These are phyloP conservation scores for Selene dorsalis DNA, from an alignment of 2,797 vertebrate species.

Conservation along the genomic window DNA sequence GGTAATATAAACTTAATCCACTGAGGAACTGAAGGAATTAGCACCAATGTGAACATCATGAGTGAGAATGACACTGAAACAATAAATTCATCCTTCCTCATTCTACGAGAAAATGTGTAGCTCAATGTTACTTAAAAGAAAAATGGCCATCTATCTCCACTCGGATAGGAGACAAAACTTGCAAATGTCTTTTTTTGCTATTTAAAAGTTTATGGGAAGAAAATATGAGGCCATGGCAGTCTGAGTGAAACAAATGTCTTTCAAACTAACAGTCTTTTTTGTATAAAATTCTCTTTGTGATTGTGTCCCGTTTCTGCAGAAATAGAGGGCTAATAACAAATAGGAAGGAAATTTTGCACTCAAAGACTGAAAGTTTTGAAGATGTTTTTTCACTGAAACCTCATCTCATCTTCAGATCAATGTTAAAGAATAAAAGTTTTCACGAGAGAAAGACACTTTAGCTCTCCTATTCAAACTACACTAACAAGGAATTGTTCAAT, in stretches of 20 bases:
- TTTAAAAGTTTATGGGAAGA: neutral
- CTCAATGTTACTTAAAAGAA: neutral
- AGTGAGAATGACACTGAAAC: neutral
- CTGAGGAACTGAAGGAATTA: neutral
- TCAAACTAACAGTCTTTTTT: neutral
- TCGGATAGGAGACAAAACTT: neutral
- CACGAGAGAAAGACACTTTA: neutral
- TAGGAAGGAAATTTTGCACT: neutral
- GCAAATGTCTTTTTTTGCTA: neutral
- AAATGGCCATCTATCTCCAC: neutral
- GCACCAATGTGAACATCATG: no score
- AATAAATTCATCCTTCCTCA: neutral
- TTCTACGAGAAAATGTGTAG: neutral
- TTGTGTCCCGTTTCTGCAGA: neutral
- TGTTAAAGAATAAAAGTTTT: no score
- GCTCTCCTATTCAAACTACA: neutral
- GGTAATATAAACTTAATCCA: neutral
- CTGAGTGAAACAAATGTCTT: neutral
- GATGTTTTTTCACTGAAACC: neutral
- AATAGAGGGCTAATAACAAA: neutral
- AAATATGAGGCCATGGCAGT: neutral
- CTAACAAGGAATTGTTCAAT: neutral
- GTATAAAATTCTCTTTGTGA: neutral
- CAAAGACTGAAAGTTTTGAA: neutral
- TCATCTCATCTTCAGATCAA: neutral